Conservation (phyloP, 2,797 vertebrate species). For the Coendou prehensilis region DNA sequence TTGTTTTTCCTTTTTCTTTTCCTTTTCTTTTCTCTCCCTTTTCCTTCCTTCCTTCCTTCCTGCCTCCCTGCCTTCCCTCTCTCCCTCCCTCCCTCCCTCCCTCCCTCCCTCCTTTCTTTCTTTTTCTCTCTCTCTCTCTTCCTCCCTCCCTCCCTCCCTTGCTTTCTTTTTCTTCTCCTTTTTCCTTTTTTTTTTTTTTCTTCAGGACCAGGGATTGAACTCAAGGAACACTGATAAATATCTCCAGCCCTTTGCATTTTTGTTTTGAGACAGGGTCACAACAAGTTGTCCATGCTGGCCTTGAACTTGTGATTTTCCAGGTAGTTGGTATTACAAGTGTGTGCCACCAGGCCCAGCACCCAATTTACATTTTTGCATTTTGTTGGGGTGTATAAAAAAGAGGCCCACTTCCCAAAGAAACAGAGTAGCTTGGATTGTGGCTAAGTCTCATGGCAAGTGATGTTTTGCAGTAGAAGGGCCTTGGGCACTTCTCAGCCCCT, state of each 20-base stretch:
- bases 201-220: neutral
- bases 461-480: neutral
- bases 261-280: neutral
- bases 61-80: accelerated
- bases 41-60: neutral
- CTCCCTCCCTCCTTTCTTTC: neutral
- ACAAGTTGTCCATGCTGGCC: neutral
- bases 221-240: neutral
- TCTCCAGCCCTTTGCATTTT: neutral
- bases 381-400: neutral
- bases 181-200: neutral
- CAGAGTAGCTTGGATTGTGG: constrained; percentile 3
- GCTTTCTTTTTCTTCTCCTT: too few species aligned
- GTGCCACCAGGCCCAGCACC: neutral
- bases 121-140: neutral
- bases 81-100: neutral
- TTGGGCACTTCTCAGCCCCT: neutral
- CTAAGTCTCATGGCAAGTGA: neutral
- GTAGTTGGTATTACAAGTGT: neutral
- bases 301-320: neutral
- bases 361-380: constrained; percentile 13
- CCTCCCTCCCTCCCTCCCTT: too few species aligned
- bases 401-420: neutral
- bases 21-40: neutral
- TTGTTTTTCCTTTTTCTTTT: neutral